Evolutionary conservation across 2,888 invertebrate genomes (phyloP).

Genomic region (Drosophila putrida): DNA sequence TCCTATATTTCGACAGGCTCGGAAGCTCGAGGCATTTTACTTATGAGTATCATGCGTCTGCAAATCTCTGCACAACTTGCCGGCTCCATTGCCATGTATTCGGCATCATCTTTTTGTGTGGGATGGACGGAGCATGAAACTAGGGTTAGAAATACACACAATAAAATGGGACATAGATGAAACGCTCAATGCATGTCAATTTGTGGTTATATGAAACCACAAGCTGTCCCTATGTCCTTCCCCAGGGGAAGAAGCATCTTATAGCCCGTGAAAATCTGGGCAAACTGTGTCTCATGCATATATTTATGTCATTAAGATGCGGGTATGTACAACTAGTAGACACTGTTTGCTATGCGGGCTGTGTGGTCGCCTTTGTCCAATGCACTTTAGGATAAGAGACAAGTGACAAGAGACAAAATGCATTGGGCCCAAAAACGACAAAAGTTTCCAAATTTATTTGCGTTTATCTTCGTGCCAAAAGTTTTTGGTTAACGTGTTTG

Average conservation of each 20-base stretch:
- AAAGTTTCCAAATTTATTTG: conserved; percentile 77
- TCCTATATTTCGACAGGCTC: background rate
- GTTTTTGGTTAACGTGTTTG: conserved; percentile 77
- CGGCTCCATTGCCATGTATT: conserved; percentile 45
- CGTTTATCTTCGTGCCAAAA: conserved; percentile 78
- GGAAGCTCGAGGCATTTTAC: conserved; percentile 61
- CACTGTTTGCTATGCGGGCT: conserved; percentile 51
- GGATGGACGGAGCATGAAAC: background rate
- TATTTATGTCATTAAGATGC: conserved; percentile 67
- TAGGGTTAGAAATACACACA: conserved; percentile 18
- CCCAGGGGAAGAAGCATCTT: conserved; percentile 15
- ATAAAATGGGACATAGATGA: conserved; percentile 31
- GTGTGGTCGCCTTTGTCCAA: conserved; percentile 34
- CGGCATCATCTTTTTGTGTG: conserved; percentile 1
- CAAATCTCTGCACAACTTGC: conserved; percentile 63
- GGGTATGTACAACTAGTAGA: conserved; percentile 42
- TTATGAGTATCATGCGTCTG: conserved; percentile 70
- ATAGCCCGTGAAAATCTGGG: conserved; percentile 53
- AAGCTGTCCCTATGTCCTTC: background rate
- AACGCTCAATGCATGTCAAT: conserved; percentile 70
- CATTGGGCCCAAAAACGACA: conserved; percentile 6
- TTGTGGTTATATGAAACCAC: conserved; percentile 52
- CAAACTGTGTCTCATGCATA: conserved; percentile 36
- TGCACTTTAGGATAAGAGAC: conserved; percentile 37
- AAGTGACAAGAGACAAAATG: conserved; percentile 26